These are phyloP conservation scores for Drosophila mettleri DNA, from an alignment of 2,888 invertebrate species.

Conservation along the genomic window DNA sequence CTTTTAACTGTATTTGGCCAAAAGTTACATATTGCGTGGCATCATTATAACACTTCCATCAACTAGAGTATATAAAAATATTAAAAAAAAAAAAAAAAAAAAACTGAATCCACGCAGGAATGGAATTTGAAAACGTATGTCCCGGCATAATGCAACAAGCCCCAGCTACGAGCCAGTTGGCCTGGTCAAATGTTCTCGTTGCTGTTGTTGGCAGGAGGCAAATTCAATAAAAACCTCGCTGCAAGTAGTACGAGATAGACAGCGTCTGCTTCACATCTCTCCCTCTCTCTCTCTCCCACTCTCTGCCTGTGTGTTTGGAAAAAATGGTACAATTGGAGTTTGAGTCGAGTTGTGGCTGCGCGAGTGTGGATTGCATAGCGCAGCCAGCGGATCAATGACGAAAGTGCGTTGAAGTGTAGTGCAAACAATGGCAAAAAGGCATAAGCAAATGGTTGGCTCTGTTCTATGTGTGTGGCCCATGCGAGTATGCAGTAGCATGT, in stretches of 20 bases:
- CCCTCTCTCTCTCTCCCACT: neutral
- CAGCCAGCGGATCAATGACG: slow-evolving; percentile 71
- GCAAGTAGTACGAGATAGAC: slow-evolving; percentile 51
- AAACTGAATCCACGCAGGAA: slow-evolving; percentile 61
- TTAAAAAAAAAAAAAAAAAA: slow-evolving; percentile 21
- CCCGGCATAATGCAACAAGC: slow-evolving; percentile 77
- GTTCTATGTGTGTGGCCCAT: slow-evolving; percentile 8
- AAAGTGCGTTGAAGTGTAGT: slow-evolving; percentile 81
- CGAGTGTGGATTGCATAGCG: slow-evolving; percentile 27
- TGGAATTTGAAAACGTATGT: slow-evolving; percentile 79
- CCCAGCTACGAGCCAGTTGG: slow-evolving; percentile 43
- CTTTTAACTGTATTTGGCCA: neutral
- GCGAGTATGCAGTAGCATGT: slow-evolving; percentile 30
- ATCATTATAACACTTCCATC: neutral
- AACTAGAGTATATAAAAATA: slow-evolving; percentile 1
- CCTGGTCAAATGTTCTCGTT: slow-evolving; percentile 42
- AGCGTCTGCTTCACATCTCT: slow-evolving; percentile 4
- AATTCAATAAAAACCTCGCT: slow-evolving; percentile 60
- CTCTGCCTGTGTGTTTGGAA: slow-evolving; percentile 22
- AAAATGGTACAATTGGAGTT: slow-evolving; percentile 54
- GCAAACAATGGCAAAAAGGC: slow-evolving; percentile 76
- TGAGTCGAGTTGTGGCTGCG: slow-evolving; percentile 28
- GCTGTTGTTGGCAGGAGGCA: slow-evolving; percentile 32
- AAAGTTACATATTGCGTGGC: neutral
- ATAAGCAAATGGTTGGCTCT: slow-evolving; percentile 66